Percentiles rank a stretch among this genome's conserved stretches.
Evolutionary conservation across 2,888 invertebrate species (phyloP).

Genomic region (Tyria jacobaeae): DNA sequence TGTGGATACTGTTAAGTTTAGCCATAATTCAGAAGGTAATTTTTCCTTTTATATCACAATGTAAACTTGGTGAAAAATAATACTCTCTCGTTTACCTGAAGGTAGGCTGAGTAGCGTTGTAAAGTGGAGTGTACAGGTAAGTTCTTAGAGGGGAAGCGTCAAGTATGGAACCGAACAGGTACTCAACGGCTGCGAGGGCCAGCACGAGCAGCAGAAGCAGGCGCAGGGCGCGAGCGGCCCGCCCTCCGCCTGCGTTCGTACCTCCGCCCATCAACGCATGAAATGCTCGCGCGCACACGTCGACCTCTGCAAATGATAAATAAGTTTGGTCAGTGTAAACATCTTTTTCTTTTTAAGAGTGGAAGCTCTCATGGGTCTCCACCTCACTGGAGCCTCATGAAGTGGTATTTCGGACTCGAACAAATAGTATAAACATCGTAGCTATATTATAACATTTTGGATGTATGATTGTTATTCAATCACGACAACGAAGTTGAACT

Average conservation of each 20-base stretch:
- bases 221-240: constrained; percentile 82
- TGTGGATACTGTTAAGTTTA: no score
- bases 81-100: constrained; percentile 56
- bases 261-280: constrained; percentile 81
- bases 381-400: no score
- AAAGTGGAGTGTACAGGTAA: constrained; percentile 80
- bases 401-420: no score
- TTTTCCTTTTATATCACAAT: no score
- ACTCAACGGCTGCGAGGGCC: constrained; percentile 89
- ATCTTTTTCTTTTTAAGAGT: no score
- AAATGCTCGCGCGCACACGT: constrained; percentile 55
- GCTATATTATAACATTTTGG: no score
- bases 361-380: no score
- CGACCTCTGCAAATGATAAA: constrained; percentile 52
- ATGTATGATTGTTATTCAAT: no score
- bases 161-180: constrained; percentile 89
- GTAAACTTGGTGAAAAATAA: no score
- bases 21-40: no score
- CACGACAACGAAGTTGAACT: no score
- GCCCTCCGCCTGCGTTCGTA: constrained; percentile 77
- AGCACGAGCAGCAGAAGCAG: constrained; percentile 85
- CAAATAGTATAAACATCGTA: no score
- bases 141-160: constrained; percentile 84
- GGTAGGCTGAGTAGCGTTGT: constrained; percentile 76
- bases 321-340: neutral